phyloP scores from a whole-genome alignment of 2,797 vertebrate species.

The Neosilurus mollespiculum region DNA sequence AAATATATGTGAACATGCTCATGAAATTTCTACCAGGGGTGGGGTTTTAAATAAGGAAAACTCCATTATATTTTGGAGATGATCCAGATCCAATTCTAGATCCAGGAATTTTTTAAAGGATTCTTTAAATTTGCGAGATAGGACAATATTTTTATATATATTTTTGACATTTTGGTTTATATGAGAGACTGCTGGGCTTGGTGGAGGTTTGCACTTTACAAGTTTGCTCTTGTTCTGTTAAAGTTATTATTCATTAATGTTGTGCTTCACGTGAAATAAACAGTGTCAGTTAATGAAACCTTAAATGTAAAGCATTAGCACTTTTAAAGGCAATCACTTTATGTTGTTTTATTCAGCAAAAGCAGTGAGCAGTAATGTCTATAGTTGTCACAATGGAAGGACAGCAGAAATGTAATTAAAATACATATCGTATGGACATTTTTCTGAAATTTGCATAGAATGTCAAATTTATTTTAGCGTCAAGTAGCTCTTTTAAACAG shows the following conservation, averaged over 20 bases:
- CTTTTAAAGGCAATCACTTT: slow-evolving; percentile 28
- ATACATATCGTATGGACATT: slow-evolving; percentile 43
- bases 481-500: slow-evolving; percentile 49
- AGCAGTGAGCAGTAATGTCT: slow-evolving; percentile 29
- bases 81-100: too few relatives aligned
- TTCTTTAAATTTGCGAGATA: too few relatives aligned
- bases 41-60: too few relatives aligned
- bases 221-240: background rate
- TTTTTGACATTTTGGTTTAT: too few relatives aligned
- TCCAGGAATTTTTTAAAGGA: too few relatives aligned
- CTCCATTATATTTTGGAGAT: too few relatives aligned
- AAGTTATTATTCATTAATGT: background rate
- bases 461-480: slow-evolving; percentile 54
- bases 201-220: too few relatives aligned
- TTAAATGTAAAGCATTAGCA: background rate
- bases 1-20: too few relatives aligned
- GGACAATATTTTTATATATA: too few relatives aligned
- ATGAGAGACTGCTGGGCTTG: too few relatives aligned
- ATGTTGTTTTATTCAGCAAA: slow-evolving; percentile 10
- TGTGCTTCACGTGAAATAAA: background rate
- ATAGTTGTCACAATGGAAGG: slow-evolving; percentile 24
- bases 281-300: background rate
- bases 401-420: slow-evolving; percentile 30
- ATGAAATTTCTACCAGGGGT: too few relatives aligned
- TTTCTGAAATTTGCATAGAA: slow-evolving; percentile 63